phyloP scores from a whole-genome alignment of 2,888 invertebrate genomes.

The Phrixothrix hirtus region DNA sequence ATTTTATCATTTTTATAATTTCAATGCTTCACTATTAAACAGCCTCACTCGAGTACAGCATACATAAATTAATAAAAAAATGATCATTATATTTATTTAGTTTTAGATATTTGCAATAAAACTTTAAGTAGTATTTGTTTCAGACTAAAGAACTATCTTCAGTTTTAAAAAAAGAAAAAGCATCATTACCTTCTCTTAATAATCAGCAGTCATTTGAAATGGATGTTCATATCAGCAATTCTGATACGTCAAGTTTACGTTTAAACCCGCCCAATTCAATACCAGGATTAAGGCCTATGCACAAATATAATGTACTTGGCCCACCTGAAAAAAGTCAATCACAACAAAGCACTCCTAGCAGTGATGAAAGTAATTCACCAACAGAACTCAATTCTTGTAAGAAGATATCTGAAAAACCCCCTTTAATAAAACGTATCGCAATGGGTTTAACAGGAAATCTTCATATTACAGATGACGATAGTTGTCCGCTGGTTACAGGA shows the following conservation, averaged over 20 bases:
- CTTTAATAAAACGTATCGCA: constrained; percentile 75
- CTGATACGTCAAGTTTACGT: constrained; percentile 58
- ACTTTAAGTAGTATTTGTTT: constrained; percentile 24
- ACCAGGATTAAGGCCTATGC: constrained; percentile 68
- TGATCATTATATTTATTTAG: background rate
- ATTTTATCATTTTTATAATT: no score
- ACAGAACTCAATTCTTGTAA: constrained; percentile 86
- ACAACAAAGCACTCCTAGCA: constrained; percentile 67
- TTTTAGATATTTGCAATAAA: background rate
- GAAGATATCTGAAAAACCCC: constrained; percentile 79
- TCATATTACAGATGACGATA: constrained; percentile 62
- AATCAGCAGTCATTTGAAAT: constrained; percentile 53
- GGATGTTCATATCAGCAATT: constrained; percentile 60
- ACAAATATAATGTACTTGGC: constrained; percentile 61
- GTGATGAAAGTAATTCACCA: constrained; percentile 86
- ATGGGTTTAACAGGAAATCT: constrained; percentile 70
- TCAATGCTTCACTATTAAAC: no score
- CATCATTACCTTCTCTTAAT: constrained; percentile 36
- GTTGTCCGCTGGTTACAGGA: constrained; percentile 74
- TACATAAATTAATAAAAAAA: no score
- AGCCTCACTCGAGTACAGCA: no score
- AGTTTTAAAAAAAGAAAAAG: constrained; percentile 47
- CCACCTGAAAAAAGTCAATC: constrained; percentile 53
- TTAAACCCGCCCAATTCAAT: constrained; percentile 66
- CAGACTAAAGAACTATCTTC: constrained; percentile 55